phyloP scores from a whole-genome alignment of 1,140 invertebrate genomes.

The Monomorium pharaonis region DNA sequence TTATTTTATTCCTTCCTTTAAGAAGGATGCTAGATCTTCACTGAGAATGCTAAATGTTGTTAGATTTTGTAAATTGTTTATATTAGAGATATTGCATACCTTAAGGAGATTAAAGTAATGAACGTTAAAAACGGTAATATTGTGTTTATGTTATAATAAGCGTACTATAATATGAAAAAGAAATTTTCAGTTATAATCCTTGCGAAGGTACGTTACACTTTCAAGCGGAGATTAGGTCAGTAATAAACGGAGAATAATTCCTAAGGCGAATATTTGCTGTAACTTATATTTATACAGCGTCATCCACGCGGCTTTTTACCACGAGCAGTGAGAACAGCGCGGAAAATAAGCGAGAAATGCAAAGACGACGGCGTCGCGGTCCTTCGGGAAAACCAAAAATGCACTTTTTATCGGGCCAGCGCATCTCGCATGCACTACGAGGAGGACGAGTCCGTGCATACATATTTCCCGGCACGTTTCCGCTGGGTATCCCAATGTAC shows the following conservation, averaged over 20 bases:
- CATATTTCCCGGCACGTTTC: conserved; percentile 77
- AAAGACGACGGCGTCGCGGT: conserved; percentile 34
- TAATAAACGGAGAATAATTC: not conserved
- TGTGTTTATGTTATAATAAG: not conserved
- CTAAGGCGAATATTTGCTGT: conserved; percentile 4
- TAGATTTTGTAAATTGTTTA: not conserved
- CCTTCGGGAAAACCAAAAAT: conserved; percentile 71
- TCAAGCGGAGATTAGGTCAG: not conserved
- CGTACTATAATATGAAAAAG: not conserved
- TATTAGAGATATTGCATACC: not conserved
- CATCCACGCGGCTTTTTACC: not conserved
- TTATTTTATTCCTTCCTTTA: too few relatives aligned
- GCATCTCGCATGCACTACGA: conserved; percentile 74
- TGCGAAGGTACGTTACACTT: not conserved
- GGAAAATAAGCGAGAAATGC: conserved; percentile 39
- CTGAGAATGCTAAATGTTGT: not conserved
- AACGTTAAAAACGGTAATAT: conserved; percentile 4
- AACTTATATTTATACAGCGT: conserved; percentile 10
- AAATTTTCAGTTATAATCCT: conserved; percentile 6
- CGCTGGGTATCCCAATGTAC: conserved; percentile 58
- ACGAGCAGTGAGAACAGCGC: conserved; percentile 12
- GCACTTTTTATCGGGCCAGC: conserved; percentile 75
- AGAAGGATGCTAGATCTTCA: not conserved
- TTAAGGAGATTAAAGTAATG: not conserved
- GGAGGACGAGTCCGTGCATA: conserved; percentile 67